A percentile compares a stretch with the other conserved stretches of the same genome.
Conservation (phyloP, 2,797 vertebrate species). For the Danio jaintianensis region DNA sequence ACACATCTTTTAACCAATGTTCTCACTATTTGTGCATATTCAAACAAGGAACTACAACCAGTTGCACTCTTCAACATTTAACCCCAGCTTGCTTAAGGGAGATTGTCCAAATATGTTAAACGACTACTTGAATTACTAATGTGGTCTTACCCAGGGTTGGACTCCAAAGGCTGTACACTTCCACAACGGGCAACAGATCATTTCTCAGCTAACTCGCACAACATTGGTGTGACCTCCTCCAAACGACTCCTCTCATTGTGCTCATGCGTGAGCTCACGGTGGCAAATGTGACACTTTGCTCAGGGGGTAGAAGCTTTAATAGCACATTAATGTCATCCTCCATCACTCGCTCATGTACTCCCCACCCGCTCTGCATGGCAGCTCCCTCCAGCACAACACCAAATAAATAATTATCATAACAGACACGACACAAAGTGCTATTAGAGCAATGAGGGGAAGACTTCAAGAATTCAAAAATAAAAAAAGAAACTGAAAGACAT, state of each 20-base stretch:
- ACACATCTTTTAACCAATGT: neutral
- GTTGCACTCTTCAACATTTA: neutral
- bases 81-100: neutral
- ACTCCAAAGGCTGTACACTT: neutral
- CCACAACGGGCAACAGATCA: constrained; percentile 2
- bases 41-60: neutral
- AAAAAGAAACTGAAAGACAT: neutral
- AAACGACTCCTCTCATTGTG: constrained; percentile 47
- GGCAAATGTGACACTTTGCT: constrained; percentile 59
- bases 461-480: neutral
- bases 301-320: constrained; percentile 62
- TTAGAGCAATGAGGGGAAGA: constrained; percentile 16
- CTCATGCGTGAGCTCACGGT: constrained; percentile 44
- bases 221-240: constrained; percentile 31
- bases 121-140: constrained; percentile 27
- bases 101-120: constrained; percentile 24
- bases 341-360: constrained; percentile 66
- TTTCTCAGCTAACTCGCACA: constrained; percentile 16
- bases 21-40: neutral
- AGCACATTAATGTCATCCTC: constrained; percentile 71
- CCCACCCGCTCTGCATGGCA: constrained; percentile 47
- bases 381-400: constrained; percentile 54
- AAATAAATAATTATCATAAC: constrained; percentile 58
- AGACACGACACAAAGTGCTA: constrained; percentile 38
- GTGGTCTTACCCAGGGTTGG: neutral